Conservation (phyloP, 2,797 vertebrate species). For the Micropoecilia bifurca region DNA sequence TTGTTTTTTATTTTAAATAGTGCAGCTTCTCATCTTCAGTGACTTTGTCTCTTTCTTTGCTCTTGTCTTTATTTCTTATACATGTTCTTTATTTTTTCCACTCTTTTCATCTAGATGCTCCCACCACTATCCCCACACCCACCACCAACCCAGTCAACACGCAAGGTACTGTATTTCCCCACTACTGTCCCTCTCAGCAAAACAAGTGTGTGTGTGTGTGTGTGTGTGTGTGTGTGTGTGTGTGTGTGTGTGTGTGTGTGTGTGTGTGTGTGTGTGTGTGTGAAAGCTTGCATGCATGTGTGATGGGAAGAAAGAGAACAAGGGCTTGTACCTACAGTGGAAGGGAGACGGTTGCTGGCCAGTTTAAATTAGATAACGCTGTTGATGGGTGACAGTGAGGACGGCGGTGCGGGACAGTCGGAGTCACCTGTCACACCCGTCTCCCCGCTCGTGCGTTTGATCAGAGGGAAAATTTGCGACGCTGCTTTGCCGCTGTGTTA, state of each 20-base stretch:
- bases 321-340: constrained; percentile 52
- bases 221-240: constrained; percentile 2
- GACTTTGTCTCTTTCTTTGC: constrained; percentile 83
- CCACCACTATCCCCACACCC: constrained; percentile 97
- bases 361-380: constrained; percentile 76
- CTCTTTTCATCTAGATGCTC: constrained; percentile 99
- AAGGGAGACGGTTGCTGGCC: constrained; percentile 56
- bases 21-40: constrained; percentile 57
- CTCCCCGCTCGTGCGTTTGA: constrained; percentile 67
- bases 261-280: too few relatives aligned
- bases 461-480: constrained; percentile 48
- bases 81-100: constrained; percentile 86
- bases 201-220: constrained; percentile 37
- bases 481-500: constrained; percentile 55
- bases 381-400: constrained; percentile 75
- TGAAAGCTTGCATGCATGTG: constrained; percentile 34
- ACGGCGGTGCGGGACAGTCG: constrained; percentile 55
- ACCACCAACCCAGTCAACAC: constrained; percentile 88
- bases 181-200: constrained; percentile 68
- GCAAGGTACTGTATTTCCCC: constrained; percentile 95
- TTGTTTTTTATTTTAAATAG: constrained; percentile 18
- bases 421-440: constrained; percentile 71
- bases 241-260: too few relatives aligned
- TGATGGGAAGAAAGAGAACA: constrained; percentile 10
- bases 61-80: constrained; percentile 83